Percentiles rank a stretch among this genome's conserved stretches.
phyloP scores from a whole-genome alignment of 2,797 vertebrate genomes.

The Rhodeus uyekii region DNA sequence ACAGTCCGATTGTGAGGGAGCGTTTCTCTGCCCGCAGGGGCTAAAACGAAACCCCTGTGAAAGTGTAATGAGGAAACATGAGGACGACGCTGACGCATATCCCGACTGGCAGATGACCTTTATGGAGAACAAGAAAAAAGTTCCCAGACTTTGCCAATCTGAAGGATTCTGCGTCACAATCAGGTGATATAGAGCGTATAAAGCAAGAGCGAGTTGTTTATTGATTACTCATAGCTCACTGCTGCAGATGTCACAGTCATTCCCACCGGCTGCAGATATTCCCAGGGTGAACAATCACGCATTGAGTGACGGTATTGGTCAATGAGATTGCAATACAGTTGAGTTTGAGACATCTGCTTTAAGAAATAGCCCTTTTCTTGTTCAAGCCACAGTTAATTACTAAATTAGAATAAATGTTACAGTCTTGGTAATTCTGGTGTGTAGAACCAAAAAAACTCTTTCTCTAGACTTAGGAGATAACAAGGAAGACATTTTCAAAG shows the following conservation, averaged over 20 bases:
- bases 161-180: constrained; percentile 68
- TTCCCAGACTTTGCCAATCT: constrained; percentile 61
- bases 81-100: constrained; percentile 68
- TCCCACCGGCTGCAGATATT: constrained; percentile 11
- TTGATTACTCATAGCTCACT: constrained; percentile 52
- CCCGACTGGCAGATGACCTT: constrained; percentile 68
- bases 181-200: constrained; percentile 38
- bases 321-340: constrained; percentile 13
- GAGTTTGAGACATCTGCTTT: background rate
- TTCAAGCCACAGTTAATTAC: background rate
- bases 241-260: constrained; percentile 56
- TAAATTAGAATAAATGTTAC: constrained; percentile 5
- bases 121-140: constrained; percentile 53
- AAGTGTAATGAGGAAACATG: constrained; percentile 64
- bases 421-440: background rate
- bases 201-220: constrained; percentile 53
- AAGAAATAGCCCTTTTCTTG: background rate
- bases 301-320: background rate
- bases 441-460: background rate
- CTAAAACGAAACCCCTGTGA: constrained; percentile 65
- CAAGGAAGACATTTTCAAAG: background rate
- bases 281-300: background rate
- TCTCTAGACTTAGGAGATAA: background rate
- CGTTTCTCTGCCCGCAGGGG: constrained; percentile 37
- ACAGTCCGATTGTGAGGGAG: constrained; percentile 46